Conservation (phyloP, 1,140 invertebrate genomes). For the Bombus picipes region DNA sequence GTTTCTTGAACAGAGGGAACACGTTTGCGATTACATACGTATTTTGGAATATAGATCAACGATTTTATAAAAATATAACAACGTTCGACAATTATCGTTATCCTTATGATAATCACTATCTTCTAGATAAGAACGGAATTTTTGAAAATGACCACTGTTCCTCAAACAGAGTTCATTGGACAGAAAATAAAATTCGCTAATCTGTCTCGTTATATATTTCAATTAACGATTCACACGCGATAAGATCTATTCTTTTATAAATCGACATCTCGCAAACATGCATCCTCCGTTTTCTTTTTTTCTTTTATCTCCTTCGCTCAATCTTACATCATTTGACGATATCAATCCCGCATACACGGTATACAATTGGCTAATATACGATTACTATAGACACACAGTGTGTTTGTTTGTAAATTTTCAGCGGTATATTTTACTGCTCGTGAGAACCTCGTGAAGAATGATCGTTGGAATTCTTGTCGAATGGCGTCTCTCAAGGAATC, state of each 20-base stretch:
- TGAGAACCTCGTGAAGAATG: conserved; percentile 30
- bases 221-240: too few species aligned
- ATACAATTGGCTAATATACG: conserved; percentile 50
- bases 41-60: neutral
- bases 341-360: conserved; percentile 27
- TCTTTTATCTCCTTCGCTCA: neutral
- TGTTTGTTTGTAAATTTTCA: conserved; percentile 9
- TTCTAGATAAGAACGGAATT: neutral
- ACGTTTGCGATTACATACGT: neutral
- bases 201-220: neutral
- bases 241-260: neutral
- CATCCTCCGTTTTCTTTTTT: neutral
- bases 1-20: neutral
- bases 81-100: too few species aligned
- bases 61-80: neutral
- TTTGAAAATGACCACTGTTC: neutral
- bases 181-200: neutral
- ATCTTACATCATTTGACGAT: neutral
- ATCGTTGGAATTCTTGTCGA: conserved; percentile 9
- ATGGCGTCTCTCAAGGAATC: neutral
- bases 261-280: neutral
- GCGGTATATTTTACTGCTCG: conserved; percentile 2
- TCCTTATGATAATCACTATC: neutral
- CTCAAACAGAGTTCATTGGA: too few species aligned
- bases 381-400: conserved; percentile 53